A percentile compares a stretch with the other conserved stretches of the same genome.
These are phyloP conservation scores for Triplophysa rosa DNA, from an alignment of 2,113 vertebrate species.

Conservation along the genomic window DNA sequence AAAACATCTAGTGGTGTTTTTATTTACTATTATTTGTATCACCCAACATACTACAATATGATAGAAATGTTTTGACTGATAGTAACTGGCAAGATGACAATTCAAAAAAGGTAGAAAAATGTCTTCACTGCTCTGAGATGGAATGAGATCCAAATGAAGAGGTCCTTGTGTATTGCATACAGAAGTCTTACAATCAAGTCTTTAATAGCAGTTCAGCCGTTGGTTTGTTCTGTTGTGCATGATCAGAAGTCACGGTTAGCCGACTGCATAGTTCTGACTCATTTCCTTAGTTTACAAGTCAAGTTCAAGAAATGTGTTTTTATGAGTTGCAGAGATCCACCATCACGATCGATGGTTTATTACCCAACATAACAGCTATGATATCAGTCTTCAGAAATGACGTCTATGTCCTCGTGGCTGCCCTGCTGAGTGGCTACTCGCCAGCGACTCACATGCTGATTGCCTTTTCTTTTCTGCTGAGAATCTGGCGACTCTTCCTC, in stretches of 20 bases:
- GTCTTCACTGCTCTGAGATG: conserved; percentile 41
- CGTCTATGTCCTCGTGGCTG: conserved; percentile 71
- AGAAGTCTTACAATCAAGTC: conserved; percentile 39
- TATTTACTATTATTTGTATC: conserved; percentile 12
- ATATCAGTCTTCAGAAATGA: conserved; percentile 75
- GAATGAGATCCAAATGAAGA: conserved; percentile 34
- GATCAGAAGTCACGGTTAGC: conserved; percentile 12
- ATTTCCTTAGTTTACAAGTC: conserved; percentile 38
- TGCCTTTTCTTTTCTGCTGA: conserved; percentile 78
- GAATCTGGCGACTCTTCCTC: conserved; percentile 78
- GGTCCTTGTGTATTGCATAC: conserved; percentile 55
- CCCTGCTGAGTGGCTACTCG: conserved; percentile 74
- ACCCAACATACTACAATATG: conserved; percentile 27
- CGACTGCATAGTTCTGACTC: conserved; percentile 26
- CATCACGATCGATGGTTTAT: conserved; percentile 22
- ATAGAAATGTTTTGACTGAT: conserved; percentile 39
- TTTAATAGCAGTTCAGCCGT: conserved; percentile 39
- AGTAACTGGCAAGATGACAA: conserved; percentile 5
- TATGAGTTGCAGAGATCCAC: background rate
- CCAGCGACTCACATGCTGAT: conserved; percentile 78
- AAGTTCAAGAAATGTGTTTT: conserved; percentile 17
- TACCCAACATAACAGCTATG: background rate
- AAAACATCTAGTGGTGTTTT: conserved; percentile 35
- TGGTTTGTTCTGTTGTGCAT: conserved; percentile 17
- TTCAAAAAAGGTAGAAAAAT: conserved; percentile 15